Conservation (phyloP, 2,797 vertebrate species). For the Ara ararauna region DNA sequence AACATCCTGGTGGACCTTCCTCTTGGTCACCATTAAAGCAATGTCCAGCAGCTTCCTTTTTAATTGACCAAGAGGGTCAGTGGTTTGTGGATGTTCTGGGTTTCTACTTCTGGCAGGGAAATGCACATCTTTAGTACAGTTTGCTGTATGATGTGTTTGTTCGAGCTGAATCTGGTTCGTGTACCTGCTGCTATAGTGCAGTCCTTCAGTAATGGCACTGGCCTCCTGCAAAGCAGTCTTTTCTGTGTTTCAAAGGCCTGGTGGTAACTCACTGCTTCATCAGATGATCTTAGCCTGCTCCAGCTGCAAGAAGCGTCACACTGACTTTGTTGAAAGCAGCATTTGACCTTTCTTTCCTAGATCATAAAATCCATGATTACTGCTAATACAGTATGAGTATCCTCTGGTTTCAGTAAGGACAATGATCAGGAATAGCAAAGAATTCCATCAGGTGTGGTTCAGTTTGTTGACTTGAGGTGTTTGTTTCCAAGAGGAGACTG, state of each 20-base stretch:
- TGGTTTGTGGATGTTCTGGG: not conserved
- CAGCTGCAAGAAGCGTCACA: not conserved
- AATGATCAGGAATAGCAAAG: not conserved
- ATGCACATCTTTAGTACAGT: not conserved
- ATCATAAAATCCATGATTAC: not conserved
- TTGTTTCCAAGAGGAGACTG: not conserved
- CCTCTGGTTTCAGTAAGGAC: not conserved
- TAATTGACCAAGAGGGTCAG: not conserved
- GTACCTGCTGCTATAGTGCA: not conserved
- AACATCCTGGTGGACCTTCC: not conserved
- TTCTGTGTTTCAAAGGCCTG: not conserved
- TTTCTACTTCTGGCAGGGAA: not conserved
- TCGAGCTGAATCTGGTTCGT: not conserved
- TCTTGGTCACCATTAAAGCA: not conserved
- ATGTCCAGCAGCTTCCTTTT: not conserved
- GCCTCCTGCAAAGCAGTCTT: not conserved
- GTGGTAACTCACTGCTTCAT: not conserved
- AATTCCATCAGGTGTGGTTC: not conserved
- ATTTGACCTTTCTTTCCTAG: not conserved
- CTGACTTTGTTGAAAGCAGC: not conserved
- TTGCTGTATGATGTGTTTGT: rapidly evolving
- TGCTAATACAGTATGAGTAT: not conserved
- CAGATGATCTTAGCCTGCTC: not conserved
- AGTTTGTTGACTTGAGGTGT: not conserved
- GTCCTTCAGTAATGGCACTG: not conserved